Base-by-base conservation (phyloP, 1,140 invertebrate genomes). In the Pristionchus pacificus region DNA sequence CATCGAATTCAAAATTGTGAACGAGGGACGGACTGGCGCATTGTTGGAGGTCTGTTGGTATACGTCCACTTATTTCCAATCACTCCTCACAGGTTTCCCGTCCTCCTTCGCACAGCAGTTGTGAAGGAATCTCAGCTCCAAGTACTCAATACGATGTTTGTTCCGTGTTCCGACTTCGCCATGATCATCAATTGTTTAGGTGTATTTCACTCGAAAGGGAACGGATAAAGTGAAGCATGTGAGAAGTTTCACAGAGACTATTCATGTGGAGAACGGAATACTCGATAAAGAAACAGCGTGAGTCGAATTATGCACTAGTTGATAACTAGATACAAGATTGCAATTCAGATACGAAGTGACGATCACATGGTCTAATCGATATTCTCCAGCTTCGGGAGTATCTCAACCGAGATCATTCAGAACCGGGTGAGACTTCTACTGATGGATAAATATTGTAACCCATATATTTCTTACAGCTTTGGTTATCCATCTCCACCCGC, bases 231-330 rank as follows among this genome's bases (percentile, higher is more conserved):
- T 79, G 32, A 83, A 83, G 58, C 80, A 77, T 61, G 68, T 82
- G 15, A 58, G 68, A 63, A 76, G 71, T 55, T 71, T 74, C 67
- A 65, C 71, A 19, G 74, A 72, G 24, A 71, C 59, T 29, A 84
- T 77, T 66, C 80, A 83, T 55, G 73, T 83, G 55, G 82, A 83
- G 58, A 83, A 83, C 71, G 82, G 82, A 24, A 78, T 84, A 65
- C 66, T 83, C 6, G 81, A 83, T 63, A 83, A 82, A 32, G 71
- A 73, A 32, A 73, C 71, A 15, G 71, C 67, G 33, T 73, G 68
- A 19, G 38, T 10, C 31, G 71, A 73, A 29, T 60, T 73, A 64
- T 32, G 60, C n/a, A 60, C 3, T 60, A 60, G 24, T 60, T 24
- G n/a, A 1, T 0, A 30, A n/a, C 25, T 31, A 72, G 1, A 3